Evolutionary conservation across 2,888 invertebrate genomes (phyloP), one percentile per base, ranked within the genome.

Genomic region (Drosophila antonietae): DNA sequence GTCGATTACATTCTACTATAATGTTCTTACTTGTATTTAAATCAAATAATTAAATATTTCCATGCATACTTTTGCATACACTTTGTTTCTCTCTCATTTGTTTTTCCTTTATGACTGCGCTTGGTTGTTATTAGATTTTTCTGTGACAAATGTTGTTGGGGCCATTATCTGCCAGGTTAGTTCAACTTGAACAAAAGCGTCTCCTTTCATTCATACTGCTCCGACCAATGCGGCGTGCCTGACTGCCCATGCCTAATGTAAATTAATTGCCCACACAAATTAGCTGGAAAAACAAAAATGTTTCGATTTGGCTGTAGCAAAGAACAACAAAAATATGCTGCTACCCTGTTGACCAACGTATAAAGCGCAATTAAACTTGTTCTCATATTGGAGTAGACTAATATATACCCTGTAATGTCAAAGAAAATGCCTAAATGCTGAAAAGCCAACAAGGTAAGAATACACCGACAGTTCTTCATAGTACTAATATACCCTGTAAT

Each of bases 201-300:
- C 31, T 43, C 47, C 49, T 18, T 23, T 15, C n/a, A 28, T 10
- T 9, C 37, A 7, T 12, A 20, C 23, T 15, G 23, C 12, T 23
- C 31, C 43, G 28, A 28, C 41, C n/a, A n/a, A n/a, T n/a, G n/a
- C n/a, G n/a, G n/a, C n/a, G n/a, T n/a, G n/a, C n/a, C 7, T 14
- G 51, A 7, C 20, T 28, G 41, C 37, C 76, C 68, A 56, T 73
- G 67, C 52, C 78, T 79, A 79, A 81, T 81, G 66, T 68, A 81
- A 88, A 85, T 87, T 85, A 88, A 88, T 83, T 87, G 85, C 67
- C 71, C 67, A 74, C 74, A 73, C 80, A 88, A 88, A 88, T 89
- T 88, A 88, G 84, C 64, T 43, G 66, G 46, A 35, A 67, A 72
- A 74, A 82, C 68, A 66, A 73, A 68, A 69, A 57, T 75, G 58